Evolutionary conservation across 2,113 vertebrate genomes (phyloP).

Genomic region (Lates calcarifer): DNA sequence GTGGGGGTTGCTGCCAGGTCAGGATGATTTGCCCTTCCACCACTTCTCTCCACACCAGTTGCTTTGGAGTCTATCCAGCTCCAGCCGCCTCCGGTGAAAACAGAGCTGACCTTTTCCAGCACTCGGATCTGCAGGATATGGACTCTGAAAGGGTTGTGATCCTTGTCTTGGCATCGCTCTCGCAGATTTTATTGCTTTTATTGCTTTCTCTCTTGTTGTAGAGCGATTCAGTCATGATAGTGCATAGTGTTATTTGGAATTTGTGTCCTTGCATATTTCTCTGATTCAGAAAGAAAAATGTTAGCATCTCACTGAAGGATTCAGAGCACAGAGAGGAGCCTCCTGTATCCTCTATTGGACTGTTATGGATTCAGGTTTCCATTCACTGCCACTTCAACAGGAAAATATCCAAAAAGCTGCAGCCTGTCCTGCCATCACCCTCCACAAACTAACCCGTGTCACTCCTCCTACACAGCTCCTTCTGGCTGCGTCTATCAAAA

Average conservation of each 20-base stretch:
- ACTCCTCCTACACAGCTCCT: conserved; percentile 49
- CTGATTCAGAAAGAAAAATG: conserved; percentile 28
- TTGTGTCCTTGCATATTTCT: conserved; percentile 29
- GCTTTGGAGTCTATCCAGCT: conserved; percentile 65
- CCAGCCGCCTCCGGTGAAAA: conserved; percentile 59
- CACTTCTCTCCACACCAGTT: conserved; percentile 61
- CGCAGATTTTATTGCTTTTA: conserved; percentile 62
- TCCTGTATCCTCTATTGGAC: conserved; percentile 14
- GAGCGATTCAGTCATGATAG: conserved; percentile 30
- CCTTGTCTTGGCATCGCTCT: conserved; percentile 56
- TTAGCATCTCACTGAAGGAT: conserved; percentile 18
- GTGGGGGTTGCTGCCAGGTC: conserved; percentile 47
- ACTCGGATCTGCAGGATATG: conserved; percentile 55
- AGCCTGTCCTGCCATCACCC: conserved; percentile 41
- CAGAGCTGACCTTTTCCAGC: conserved; percentile 74
- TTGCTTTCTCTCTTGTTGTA: conserved; percentile 39
- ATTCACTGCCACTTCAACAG: conserved; percentile 11
- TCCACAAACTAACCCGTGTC: conserved; percentile 48
- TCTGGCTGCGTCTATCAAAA: conserved; percentile 46
- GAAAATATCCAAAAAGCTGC: conserved; percentile 37
- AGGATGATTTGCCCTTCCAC: conserved; percentile 43
- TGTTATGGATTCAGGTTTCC: conserved; percentile 26
- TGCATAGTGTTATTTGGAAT: conserved; percentile 21
- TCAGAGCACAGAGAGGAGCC: conserved; percentile 6
- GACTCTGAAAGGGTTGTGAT: conserved; percentile 69